phyloP scores from a whole-genome alignment of 1,140 invertebrate genomes.

The Drosophila kurseongensis region DNA sequence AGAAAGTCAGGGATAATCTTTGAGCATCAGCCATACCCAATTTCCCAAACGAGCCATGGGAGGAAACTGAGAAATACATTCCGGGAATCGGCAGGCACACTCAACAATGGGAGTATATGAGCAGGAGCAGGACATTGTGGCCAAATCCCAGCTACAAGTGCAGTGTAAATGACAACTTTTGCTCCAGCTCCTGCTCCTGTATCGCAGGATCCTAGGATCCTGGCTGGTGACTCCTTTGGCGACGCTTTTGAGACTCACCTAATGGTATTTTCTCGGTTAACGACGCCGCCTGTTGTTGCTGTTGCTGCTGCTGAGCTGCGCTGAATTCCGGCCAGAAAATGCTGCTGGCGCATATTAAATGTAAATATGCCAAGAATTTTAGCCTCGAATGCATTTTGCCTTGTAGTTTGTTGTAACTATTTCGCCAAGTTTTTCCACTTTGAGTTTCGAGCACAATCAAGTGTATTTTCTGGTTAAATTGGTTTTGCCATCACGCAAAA shows the following conservation, averaged over 20 bases:
- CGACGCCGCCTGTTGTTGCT: conserved; percentile 65
- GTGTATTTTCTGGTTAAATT: conserved; percentile 38
- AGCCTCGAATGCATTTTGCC: conserved; percentile 77
- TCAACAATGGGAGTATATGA: conserved; percentile 22
- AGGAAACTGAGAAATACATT: conserved; percentile 25
- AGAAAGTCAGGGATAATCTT: conserved; percentile 37
- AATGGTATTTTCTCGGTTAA: conserved; percentile 84
- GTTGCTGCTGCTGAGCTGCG: conserved; percentile 59
- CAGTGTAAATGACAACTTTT: conserved; percentile 43
- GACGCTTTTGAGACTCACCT: conserved; percentile 74
- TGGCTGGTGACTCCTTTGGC: conserved; percentile 18
- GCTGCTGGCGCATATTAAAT: conserved; percentile 79
- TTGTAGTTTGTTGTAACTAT: conserved; percentile 36
- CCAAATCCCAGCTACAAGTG: conserved; percentile 64
- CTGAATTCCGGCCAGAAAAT: conserved; percentile 70
- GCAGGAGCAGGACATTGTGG: conserved; percentile 54
- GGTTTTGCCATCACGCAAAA: conserved; percentile 34
- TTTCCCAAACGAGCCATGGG: conserved; percentile 40
- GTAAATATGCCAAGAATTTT: conserved; percentile 80
- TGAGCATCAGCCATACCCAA: conserved; percentile 38
- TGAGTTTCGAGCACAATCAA: conserved; percentile 26
- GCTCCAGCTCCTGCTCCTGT: not conserved
- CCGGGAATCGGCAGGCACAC: conserved; percentile 16
- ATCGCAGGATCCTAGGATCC: conserved; percentile 1
- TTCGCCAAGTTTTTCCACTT: conserved; percentile 21